A percentile compares a stretch with the other conserved stretches of the same genome.
phyloP scores from a whole-genome alignment of 1,140 invertebrate species.

The Dinothrombium tinctorium region DNA sequence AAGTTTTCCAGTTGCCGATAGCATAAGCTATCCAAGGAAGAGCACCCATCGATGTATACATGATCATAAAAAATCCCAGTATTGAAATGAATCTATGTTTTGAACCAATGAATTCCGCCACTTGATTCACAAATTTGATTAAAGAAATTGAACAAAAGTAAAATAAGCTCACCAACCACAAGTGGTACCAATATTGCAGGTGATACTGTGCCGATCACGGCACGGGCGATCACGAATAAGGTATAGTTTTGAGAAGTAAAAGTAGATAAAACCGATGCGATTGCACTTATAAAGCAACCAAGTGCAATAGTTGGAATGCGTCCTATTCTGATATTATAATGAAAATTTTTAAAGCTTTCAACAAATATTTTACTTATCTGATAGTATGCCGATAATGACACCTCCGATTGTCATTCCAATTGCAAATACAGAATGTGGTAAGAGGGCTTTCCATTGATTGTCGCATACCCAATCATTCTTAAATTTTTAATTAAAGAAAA shows the following conservation, averaged over 20 bases:
- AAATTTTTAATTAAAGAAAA: too few species aligned
- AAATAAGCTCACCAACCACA: not conserved
- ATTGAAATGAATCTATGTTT: conserved; percentile 6
- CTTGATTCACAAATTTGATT: not conserved
- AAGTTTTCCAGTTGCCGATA: not conserved
- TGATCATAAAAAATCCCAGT: conserved; percentile 7
- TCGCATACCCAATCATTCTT: conserved; percentile 65
- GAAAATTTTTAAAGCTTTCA: not conserved
- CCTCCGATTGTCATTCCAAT: conserved; percentile 60
- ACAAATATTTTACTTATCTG: conserved; percentile 34
- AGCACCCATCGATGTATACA: conserved; percentile 7
- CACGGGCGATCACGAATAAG: not conserved
- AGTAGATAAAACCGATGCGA: not conserved
- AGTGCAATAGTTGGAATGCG: not conserved
- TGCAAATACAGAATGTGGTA: conserved; percentile 58
- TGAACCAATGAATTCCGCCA: conserved; percentile 10
- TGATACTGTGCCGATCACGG: not conserved
- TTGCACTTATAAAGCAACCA: too few species aligned
- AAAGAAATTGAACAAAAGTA: not conserved
- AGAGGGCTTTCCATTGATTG: conserved; percentile 38
- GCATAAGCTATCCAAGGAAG: conserved; percentile 4
- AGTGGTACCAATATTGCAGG: not conserved
- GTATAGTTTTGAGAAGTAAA: not conserved
- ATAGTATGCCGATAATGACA: conserved; percentile 56
- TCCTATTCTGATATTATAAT: not conserved